Evolutionary conservation across 2,888 invertebrate genomes (phyloP).

Genomic region (Phengaris alcon): DNA sequence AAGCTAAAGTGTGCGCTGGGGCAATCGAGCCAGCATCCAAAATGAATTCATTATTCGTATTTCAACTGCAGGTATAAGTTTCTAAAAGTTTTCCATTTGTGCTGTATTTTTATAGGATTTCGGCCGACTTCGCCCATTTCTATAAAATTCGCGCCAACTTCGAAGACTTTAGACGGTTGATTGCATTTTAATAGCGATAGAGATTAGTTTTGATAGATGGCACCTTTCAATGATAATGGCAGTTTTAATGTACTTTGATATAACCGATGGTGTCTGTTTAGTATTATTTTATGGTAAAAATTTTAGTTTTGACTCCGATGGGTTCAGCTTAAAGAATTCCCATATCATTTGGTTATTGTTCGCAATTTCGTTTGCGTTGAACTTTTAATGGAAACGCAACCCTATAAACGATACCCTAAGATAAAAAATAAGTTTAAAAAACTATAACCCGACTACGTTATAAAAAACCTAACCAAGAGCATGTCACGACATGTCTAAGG

Average conservation of each 20-base stretch:
- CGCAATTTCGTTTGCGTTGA: no score
- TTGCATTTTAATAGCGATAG: constrained; percentile 38
- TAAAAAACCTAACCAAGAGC: no score
- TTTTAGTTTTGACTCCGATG: no score
- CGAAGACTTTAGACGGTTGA: constrained; percentile 38
- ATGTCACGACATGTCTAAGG: no score
- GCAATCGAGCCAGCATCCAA: constrained; percentile 28
- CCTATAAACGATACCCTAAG: no score
- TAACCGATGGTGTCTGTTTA: not conserved
- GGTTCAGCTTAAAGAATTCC: no score
- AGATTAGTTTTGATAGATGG: constrained; percentile 33
- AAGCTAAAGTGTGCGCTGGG: not conserved
- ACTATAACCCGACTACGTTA: no score
- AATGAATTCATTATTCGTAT: constrained; percentile 45
- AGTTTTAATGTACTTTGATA: constrained; percentile 18
- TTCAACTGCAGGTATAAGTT: constrained; percentile 43
- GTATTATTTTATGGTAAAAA: no score
- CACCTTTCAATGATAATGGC: constrained; percentile 25
- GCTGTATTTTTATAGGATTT: constrained; percentile 38
- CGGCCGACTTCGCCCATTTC: constrained; percentile 36
- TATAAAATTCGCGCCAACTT: constrained; percentile 33
- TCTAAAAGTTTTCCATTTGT: constrained; percentile 40
- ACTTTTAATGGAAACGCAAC: no score
- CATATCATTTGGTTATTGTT: no score
- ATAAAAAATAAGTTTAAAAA: no score